Percentiles rank a stretch among this genome's conserved stretches.
These are phyloP conservation scores for Bucco capensis DNA, from an alignment of 2,113 vertebrate genomes.

Conservation along the genomic window DNA sequence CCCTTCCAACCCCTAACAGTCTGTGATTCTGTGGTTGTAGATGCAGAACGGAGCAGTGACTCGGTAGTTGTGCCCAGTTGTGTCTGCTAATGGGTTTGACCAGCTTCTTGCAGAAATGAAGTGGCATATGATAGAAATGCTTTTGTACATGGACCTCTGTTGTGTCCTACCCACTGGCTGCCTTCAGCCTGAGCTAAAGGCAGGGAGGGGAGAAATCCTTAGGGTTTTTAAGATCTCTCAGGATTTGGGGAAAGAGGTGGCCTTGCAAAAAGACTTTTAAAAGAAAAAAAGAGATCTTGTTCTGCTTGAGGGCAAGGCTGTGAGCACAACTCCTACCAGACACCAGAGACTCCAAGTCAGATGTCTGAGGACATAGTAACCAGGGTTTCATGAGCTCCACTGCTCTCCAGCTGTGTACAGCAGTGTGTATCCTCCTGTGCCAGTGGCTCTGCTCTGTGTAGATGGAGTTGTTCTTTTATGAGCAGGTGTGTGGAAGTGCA, in stretches of 20 bases:
- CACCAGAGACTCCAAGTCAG: neutral
- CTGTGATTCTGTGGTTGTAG: too few relatives aligned
- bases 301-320: neutral
- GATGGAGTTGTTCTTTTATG: neutral
- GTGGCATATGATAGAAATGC: accelerated
- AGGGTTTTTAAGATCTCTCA: neutral
- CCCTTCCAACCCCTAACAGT: too few relatives aligned
- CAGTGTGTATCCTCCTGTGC: neutral
- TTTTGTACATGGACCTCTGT: neutral
- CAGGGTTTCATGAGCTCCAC: neutral
- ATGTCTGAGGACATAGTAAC: neutral
- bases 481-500: neutral
- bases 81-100: neutral
- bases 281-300: neutral
- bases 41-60: neutral
- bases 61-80: accelerated
- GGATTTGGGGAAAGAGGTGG: neutral
- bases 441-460: neutral
- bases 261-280: neutral
- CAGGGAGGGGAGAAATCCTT: neutral
- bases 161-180: neutral
- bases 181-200: neutral
- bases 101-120: neutral
- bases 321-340: neutral
- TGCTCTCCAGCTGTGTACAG: neutral